These are phyloP conservation scores for Molanna angustata DNA, from an alignment of 2,888 invertebrate genomes.

Conservation along the genomic window DNA sequence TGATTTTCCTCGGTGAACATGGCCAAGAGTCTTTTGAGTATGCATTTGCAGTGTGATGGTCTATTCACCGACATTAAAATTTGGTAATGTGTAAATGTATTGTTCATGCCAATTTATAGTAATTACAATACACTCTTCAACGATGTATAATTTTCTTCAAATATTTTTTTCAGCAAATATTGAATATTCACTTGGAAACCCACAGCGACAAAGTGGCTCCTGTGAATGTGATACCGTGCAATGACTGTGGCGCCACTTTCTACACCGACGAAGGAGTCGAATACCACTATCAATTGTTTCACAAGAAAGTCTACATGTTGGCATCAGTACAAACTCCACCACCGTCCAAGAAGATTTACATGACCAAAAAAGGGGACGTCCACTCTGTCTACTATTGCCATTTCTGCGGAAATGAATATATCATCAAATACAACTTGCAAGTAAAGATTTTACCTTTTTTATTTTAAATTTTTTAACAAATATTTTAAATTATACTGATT, in stretches of 20 bases:
- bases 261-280: conserved; percentile 54
- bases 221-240: conserved; percentile 46
- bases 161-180: conserved; percentile 31
- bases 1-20: no score
- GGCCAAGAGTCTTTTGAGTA: no score
- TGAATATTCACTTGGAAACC: conserved; percentile 55
- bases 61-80: no score
- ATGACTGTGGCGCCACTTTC: conserved; percentile 57
- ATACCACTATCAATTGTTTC: conserved; percentile 56
- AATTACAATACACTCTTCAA: no score
- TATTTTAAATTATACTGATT: not conserved
- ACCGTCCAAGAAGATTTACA: conserved; percentile 52
- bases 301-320: conserved; percentile 40
- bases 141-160: no score
- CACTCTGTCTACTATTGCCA: conserved; percentile 54
- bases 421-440: conserved; percentile 64
- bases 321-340: conserved; percentile 39
- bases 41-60: no score
- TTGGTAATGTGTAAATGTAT: no score
- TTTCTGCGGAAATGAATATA: conserved; percentile 65
- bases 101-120: no score
- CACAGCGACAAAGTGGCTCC: conserved; percentile 42
- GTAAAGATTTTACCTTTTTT: conserved; percentile 40
- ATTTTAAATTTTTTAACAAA: not conserved
- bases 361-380: conserved; percentile 50